A percentile compares a stretch with the other conserved stretches of the same genome.
Conservation (phyloP, 1,140 invertebrate species). For the Zaprionus ghesquierei region DNA sequence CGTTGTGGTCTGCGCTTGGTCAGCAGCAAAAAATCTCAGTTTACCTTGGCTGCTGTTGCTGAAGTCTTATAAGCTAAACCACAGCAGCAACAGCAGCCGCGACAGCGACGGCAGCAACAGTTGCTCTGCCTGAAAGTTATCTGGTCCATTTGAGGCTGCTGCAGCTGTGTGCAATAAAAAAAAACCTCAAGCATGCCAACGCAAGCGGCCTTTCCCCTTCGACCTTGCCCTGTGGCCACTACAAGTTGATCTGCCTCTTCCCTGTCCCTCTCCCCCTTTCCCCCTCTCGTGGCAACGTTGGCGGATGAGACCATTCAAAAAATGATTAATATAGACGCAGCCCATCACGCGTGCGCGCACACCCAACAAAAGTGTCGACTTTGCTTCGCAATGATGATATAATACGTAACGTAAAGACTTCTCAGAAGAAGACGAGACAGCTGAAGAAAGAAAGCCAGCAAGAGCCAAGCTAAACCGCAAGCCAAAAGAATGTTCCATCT, state of each 20-base stretch:
- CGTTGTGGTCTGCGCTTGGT: constrained; percentile 51
- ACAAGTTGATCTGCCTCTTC: constrained; percentile 8
- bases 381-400: not conserved
- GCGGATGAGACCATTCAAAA: constrained; percentile 37
- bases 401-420: not conserved
- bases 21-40: constrained; percentile 66
- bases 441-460: not conserved
- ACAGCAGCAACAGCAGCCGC: constrained; percentile 53
- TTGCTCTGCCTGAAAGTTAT: constrained; percentile 73
- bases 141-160: constrained; percentile 71
- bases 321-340: constrained; percentile 52
- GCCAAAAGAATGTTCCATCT: not conserved
- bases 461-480: not conserved
- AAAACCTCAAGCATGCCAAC: constrained; percentile 13
- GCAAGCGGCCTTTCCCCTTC: constrained; percentile 41
- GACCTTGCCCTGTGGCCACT: constrained; percentile 33
- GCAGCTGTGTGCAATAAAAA: constrained; percentile 70
- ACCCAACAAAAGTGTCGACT: constrained; percentile 33
- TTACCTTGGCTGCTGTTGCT: constrained; percentile 56
- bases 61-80: constrained; percentile 78
- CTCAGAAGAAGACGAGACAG: not conserved
- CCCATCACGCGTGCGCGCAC: not conserved
- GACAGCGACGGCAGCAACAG: constrained; percentile 50
- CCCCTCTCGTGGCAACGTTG: not conserved
- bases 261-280: not conserved